Evolutionary conservation across 2,888 invertebrate species (phyloP), one percentile per base, ranked within the genome.

Genomic region (Drosophila antonietae): DNA sequence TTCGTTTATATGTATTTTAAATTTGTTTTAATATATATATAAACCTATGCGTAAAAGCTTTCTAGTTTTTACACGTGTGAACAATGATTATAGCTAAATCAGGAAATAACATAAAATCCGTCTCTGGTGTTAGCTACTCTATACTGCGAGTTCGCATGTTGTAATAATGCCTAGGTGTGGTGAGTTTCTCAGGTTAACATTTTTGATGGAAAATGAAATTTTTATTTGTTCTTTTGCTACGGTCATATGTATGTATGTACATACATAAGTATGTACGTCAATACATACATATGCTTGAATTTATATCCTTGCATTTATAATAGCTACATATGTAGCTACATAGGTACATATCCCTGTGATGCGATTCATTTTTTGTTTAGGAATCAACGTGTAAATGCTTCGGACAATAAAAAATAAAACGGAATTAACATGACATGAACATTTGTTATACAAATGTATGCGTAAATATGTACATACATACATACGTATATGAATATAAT

Each of bases 111-210:
- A 58, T 46, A 57, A 63, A 46, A 35, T 62, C 51, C 33, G 39
- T 46, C 51, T 53, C 56, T 55, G 64, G 9, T 31, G 6, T 18
- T 31, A 49, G n/a, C 37, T 41, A 15, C 14, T 68, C 64, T 65
- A 49, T 33, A 44, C 47, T 47, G 59, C 49, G 31, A 52, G 61
- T 57, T 65, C 28, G 49, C 62, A 65, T 70, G 72, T 71, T 68
- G 68, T 74, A 68, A 67, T 62, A 39, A 37, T 31, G 41, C 53
- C 52, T 49, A 47, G 43, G 57, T 35, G 86, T 88, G 83, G 83
- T 83, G 83, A 74, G 56, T 87, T 89, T 83, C 51, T 55, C 70
- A 67, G 74, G 59, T 81, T 83, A 89, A 86, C 84, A 82, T 68
- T 65, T 77, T 58, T 61, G 56, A 62, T 61, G 66, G 55, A 28